Evolutionary conservation across 2,113 vertebrate genomes (phyloP), one percentile per base, ranked within the genome.

Genomic region (Phyllopteryx taeniolatus): DNA sequence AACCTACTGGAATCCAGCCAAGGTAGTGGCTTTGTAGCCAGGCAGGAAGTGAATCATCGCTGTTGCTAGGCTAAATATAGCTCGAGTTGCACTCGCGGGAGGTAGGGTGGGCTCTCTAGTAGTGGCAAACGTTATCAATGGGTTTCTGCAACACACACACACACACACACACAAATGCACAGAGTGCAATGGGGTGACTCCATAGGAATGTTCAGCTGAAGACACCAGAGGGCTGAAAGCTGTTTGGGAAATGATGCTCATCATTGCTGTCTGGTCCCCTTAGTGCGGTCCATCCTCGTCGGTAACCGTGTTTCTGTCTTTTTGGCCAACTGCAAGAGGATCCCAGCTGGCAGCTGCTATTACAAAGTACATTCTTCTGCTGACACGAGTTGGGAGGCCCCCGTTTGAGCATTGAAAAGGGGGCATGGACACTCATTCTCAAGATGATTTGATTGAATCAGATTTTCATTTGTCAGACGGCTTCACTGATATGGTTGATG

Each of bases 21-120:
- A 87, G 90, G 88, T 91, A 91, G 89, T 91, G 80, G 79, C 87
- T 87, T 87, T 88, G 86, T 90, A 88, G 86, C 63, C 80, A 92
- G 85, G 86, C 87, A 85, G 87, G 89, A 91, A 88, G 89, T 92
- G 91, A 93, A 89, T 92, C 90, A 92, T 85, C n/a, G 7, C 87
- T 87, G 80, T 90, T 90, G 84, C 88, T 84, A 79, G 76, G 88
- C 89, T 91, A 92, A 91, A 92, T 91, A 90, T 91, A 91, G 87
- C 85, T 79, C 77, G 68, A 63, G 78, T 76, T 70, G 75, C 31
- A 67, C 64, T 76, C 62, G 76, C 51, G 67, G 83, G 67, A 79
- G 79, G 81, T 22, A 33, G 35, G 62, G 1, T 64, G 5, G 68
- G 61, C 67, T 63, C 62, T 66, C 22, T 27, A 73, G 67, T 76